Evolutionary conservation across 2,888 invertebrate species (phyloP).

Genomic region (Bibio marci): DNA sequence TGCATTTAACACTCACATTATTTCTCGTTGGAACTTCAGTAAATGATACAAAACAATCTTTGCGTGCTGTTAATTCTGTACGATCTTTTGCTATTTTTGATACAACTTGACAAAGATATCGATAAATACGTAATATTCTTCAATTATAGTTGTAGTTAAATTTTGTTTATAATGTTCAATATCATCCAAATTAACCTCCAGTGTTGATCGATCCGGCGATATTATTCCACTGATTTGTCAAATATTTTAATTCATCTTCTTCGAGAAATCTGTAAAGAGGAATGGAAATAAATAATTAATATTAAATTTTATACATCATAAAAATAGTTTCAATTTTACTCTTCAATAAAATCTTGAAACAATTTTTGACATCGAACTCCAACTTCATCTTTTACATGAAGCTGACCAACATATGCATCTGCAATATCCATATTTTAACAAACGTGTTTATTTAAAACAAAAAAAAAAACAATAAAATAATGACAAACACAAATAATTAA

Average conservation of each 20-base stretch:
- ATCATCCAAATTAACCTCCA: constrained; percentile 87
- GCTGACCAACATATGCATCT: constrained; percentile 53
- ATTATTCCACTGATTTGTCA: constrained; percentile 61
- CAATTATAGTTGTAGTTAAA: constrained; percentile 78
- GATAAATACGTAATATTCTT: constrained; percentile 90
- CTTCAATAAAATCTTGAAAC: constrained; percentile 91
- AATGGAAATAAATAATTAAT: background rate
- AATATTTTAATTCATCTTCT: constrained; percentile 75
- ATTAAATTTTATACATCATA: background rate
- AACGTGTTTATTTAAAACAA: too few species aligned
- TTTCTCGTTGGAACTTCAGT: constrained; percentile 80
- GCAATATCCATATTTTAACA: constrained; percentile 89
- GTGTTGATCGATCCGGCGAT: constrained; percentile 78
- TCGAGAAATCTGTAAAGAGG: constrained; percentile 49
- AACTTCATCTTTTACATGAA: constrained; percentile 75
- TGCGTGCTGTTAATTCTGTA: constrained; percentile 49
- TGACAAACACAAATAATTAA: too few species aligned
- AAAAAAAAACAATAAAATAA: too few species aligned
- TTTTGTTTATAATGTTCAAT: constrained; percentile 87
- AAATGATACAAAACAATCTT: constrained; percentile 88
- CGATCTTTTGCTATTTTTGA: constrained; percentile 74
- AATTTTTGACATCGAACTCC: constrained; percentile 87
- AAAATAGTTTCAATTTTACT: constrained; percentile 41
- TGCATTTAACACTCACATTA: constrained; percentile 34
- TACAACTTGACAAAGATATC: constrained; percentile 86